A percentile compares a stretch with the other conserved stretches of the same genome.
These are phyloP conservation scores for Corythoichthys intestinalis DNA, from an alignment of 2,113 vertebrate species.

Conservation along the genomic window DNA sequence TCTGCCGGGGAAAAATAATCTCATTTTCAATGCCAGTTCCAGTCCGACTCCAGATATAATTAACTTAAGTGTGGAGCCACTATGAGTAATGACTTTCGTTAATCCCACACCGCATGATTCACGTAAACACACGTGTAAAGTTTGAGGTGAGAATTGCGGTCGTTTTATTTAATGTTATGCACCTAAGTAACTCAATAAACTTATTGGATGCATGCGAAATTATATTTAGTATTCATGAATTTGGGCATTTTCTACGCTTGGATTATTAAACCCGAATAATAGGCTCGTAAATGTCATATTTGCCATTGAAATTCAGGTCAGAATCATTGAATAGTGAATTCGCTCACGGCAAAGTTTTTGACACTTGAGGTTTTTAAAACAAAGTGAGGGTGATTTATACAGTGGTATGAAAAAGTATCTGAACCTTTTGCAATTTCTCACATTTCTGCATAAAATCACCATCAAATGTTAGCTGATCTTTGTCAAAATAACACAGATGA, in stretches of 20 bases:
- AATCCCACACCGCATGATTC: conserved; percentile 12
- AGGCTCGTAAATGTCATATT: neutral
- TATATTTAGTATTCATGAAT: no score
- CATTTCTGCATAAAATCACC: no score
- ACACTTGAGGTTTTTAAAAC: no score
- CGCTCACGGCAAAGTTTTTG: no score
- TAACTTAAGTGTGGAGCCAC: conserved; percentile 1
- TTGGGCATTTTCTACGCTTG: neutral
- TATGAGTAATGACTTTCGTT: conserved; percentile 1
- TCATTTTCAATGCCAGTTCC: conserved; percentile 8
- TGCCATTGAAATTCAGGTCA: neutral
- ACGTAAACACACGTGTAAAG: neutral
- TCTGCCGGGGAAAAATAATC: conserved; percentile 3
- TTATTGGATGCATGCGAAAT: neutral
- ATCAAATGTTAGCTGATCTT: no score
- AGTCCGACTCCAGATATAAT: conserved; percentile 12
- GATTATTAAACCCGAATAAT: neutral
- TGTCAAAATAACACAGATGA: no score
- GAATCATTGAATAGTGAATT: no score
- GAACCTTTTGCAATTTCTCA: no score
- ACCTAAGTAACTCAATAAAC: no score
- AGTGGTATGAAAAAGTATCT: no score
- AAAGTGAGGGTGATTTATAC: no score
- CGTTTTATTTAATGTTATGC: neutral
- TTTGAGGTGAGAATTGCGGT: neutral